A percentile compares a stretch with the other conserved stretches of the same genome.
These are phyloP conservation scores for Notothenia rossii DNA, from an alignment of 2,113 vertebrate species.

Conservation along the genomic window DNA sequence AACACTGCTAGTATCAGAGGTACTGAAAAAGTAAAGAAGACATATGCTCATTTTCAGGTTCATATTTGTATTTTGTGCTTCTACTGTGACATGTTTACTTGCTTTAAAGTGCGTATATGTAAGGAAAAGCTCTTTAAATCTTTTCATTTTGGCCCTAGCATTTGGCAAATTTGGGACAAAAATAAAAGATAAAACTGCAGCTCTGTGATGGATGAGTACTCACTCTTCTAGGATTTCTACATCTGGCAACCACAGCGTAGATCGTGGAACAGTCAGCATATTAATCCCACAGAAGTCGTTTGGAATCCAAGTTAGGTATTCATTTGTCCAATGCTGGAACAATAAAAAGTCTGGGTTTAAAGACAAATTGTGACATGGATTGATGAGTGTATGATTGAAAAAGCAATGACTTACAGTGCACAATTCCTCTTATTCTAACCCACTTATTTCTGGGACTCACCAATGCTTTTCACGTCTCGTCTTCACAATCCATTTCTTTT, in stretches of 20 bases:
- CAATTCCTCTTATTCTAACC: too few relatives aligned
- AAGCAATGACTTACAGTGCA: not conserved
- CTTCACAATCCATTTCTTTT: too few relatives aligned
- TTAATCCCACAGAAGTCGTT: slow-evolving; percentile 70
- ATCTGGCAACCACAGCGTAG: slow-evolving; percentile 73
- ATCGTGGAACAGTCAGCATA: slow-evolving; percentile 37
- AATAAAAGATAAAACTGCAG: not conserved
- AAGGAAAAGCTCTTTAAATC: too few relatives aligned
- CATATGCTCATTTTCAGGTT: not conserved
- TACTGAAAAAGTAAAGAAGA: slow-evolving; percentile 32
- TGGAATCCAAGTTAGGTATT: slow-evolving; percentile 68
- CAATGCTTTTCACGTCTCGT: too few relatives aligned
- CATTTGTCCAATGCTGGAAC: slow-evolving; percentile 70
- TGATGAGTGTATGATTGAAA: not conserved
- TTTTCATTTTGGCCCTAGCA: too few relatives aligned
- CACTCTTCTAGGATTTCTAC: slow-evolving; percentile 66
- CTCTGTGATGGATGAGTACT: not conserved
- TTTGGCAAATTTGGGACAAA: too few relatives aligned
- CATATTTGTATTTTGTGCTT: too few relatives aligned
- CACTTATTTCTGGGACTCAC: too few relatives aligned
- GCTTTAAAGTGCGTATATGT: too few relatives aligned
- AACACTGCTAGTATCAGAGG: slow-evolving; percentile 36
- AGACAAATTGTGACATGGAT: too few relatives aligned
- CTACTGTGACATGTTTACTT: too few relatives aligned
- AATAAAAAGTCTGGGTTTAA: not conserved